Evolutionary conservation across 2,113 vertebrate genomes (phyloP).

Genomic region (Tinamus guttatus): DNA sequence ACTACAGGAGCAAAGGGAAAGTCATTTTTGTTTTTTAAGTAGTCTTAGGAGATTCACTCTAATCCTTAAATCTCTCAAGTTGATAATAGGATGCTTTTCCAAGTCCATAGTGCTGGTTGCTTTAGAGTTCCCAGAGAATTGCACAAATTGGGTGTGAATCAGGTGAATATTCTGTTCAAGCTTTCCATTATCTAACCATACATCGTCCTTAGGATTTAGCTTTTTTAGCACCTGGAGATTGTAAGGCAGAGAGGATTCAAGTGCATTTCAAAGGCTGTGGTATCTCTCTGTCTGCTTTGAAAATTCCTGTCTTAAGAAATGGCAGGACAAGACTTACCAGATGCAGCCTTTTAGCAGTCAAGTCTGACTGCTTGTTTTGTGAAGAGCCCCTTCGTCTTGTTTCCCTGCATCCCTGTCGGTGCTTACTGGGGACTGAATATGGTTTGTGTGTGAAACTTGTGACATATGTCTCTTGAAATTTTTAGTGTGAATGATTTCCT

Average conservation of each 20-base stretch:
- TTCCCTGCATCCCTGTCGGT: not conserved
- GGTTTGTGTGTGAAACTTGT: not conserved
- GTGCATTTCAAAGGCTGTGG: not conserved
- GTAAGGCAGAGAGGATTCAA: not conserved
- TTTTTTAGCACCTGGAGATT: not conserved
- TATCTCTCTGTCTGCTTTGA: not conserved
- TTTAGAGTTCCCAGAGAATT: not conserved
- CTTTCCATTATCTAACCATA: not conserved
- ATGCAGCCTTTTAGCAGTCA: not conserved
- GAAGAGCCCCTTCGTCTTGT: not conserved
- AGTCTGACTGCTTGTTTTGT: not conserved
- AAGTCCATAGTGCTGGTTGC: not conserved
- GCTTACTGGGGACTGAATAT: not conserved
- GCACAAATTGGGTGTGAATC: not conserved
- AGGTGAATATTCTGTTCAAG: not conserved
- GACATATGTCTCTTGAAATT: not conserved
- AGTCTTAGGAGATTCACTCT: not conserved
- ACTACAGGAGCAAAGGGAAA: not conserved
- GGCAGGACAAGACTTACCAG: not conserved
- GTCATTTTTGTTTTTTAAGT: not conserved
- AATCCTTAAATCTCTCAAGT: constrained; percentile 3
- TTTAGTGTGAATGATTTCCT: not conserved
- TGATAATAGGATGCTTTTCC: not conserved
- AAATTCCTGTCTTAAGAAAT: not conserved
- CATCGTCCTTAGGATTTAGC: not conserved